Evolutionary conservation across 2,113 vertebrate genomes (phyloP), one percentile per base, ranked within the genome.

Genomic region (Lutjanus erythropterus): DNA sequence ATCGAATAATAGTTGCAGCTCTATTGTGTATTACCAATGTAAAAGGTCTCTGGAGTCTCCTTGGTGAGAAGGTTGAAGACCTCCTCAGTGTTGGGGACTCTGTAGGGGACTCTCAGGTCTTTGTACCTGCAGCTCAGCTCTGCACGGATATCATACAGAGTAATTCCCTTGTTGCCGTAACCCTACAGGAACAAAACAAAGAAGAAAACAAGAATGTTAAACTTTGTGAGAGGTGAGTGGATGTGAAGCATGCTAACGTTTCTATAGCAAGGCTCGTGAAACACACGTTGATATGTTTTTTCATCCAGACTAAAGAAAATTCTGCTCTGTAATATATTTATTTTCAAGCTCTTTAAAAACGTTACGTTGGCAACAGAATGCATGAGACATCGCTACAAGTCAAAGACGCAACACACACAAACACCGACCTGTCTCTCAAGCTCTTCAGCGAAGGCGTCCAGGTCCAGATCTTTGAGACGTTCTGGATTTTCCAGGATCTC

Each of bases 61-160:
- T 99, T 99, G 83, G 98, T 99, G 91, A 99, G 95, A 94, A 99
- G 93, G 76, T 99, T 99, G 91, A 99, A 99, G 88, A 99, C 95
- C 75, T 99, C 98, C 80, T 99, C 98, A 0, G 97, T 97, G 93
- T 99, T 99, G 44, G 98, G 95, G 66, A 97, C 95, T 75, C 98
- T 95, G 92, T 98, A 99, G 0, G 95, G 90, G 46, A 97, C 98
- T 84, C 98, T 92, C 58, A 99, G 95, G 90, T 99, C 98, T 94
- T 99, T 99, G 88, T 99, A 99, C 25, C 98, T 94, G 94, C 97
- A 99, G 93, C 98, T 99, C 29, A 99, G 95, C 88, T 99, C 98
- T 0, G 98, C 97, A 66, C 98, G 97, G 84, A 99, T 99, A 90
- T 99, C 98, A 29, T 99, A 99, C 27, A 99, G 76, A 35, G 98